Base-by-base conservation (phyloP, 2,888 invertebrate genomes). In the Philhelius pedissequus region DNA sequence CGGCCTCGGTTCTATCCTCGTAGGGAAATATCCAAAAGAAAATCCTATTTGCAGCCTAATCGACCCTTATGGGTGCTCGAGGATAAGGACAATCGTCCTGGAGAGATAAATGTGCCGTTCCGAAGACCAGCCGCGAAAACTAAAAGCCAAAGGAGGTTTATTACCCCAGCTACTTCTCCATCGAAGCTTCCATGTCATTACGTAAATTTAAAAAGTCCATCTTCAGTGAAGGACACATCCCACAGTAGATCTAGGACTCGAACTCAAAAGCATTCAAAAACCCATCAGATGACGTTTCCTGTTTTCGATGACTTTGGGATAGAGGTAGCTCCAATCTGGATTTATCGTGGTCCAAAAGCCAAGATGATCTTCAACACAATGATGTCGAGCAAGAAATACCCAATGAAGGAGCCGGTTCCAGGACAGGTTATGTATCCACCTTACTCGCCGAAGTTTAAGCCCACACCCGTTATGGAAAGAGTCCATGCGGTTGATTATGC, bases 341-440 rank as follows among this genome's bases (percentile, higher is more conserved):
- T 91, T 3, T 91, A 90, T 60, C 89, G 88, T 0, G 90, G 90
- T 0, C 87, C 89, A 4, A 87, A 87, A 18, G 91, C 90, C 0
- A 87, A 90, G 58, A 87, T 90, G 68, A 87, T 91, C 18, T 75
- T 91, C 20, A 91, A 91, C 62, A 90, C 91, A 0, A 89, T 90
- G 90, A 86, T 90, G 38, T 89, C 88, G 18, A 76, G 84, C 0
- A 86, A 87, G n/a, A 87, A 89, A 27, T 91, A 90, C 88, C 90
- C 89, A 38, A 91, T 91, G 90, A 89, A 89, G 80, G 91, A 91
- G 66, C 90, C 91, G 3, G 89, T 91, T 69, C 91, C 90, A 0
- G 91, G 91, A 0, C 89, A 91, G 71, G 86, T 89, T 1, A 87
- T 91, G 5, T 90, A 90, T 86, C 91, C 91, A 15, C 91, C 91